Evolutionary conservation across 2,888 invertebrate species (phyloP), one percentile per base, ranked within the genome.

Genomic region (Lissocephala sabroskyi): DNA sequence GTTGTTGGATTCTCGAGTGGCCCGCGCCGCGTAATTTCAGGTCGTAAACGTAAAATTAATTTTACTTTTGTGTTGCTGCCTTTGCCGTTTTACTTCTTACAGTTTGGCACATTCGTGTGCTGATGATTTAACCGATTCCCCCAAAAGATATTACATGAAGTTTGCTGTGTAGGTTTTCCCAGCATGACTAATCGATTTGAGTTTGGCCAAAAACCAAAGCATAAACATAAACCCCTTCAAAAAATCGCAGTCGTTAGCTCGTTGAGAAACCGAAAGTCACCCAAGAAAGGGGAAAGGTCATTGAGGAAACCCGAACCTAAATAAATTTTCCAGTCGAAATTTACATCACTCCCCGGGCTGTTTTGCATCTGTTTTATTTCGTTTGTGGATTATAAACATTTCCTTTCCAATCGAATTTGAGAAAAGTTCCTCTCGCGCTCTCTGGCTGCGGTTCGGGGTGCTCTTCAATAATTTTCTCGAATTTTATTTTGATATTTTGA

Each of bases 101-200:
- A 41, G 48, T 10, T 51, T 45, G 33, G n/a, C n/a, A n/a, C n/a
- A n/a, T n/a, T n/a, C n/a, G n/a, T n/a, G n/a, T n/a, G n/a, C n/a
- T n/a, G n/a, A n/a, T n/a, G n/a, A n/a, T n/a, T n/a, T n/a, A n/a
- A n/a, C n/a, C n/a, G n/a, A n/a, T n/a, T n/a, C n/a, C n/a, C n/a
- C n/a, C n/a, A n/a, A n/a, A n/a, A n/a, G n/a, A n/a, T n/a, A n/a
- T n/a, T n/a, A n/a, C n/a, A n/a, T n/a, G n/a, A n/a, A n/a, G n/a
- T n/a, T n/a, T n/a, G n/a, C n/a, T n/a, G n/a, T n/a, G n/a, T n/a
- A n/a, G n/a, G n/a, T n/a, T n/a, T n/a, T n/a, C n/a, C 10, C 32
- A 68, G 68, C 76, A 70, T 70, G 70, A 70, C 70, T 75, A 70
- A 70, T 75, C 70, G 70, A 70, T 70, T 70, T 70, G 73, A 67